phyloP scores from a whole-genome alignment of 2,113 vertebrate genomes.

The Propithecus coquereli region DNA sequence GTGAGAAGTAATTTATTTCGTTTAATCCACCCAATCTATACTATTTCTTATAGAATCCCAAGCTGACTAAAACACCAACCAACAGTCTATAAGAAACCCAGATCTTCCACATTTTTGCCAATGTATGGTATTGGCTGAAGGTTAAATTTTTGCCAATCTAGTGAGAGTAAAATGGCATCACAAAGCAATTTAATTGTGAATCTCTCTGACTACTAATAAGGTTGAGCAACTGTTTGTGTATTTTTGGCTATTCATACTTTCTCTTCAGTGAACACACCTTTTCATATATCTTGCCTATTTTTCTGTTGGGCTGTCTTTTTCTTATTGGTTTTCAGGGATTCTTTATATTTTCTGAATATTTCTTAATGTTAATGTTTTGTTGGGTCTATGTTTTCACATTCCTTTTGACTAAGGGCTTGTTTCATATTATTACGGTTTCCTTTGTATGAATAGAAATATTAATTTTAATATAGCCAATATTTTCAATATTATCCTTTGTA shows the following conservation, averaged over 20 bases:
- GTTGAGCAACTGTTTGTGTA: no score
- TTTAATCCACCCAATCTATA: background rate
- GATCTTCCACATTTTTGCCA: background rate
- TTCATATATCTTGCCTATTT: background rate
- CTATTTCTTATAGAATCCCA: no score
- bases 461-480: background rate
- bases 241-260: background rate
- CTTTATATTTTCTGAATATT: background rate
- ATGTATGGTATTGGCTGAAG: rapidly evolving
- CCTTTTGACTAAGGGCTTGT: background rate
- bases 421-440: background rate
- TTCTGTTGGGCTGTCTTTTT: background rate
- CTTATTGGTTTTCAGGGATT: background rate
- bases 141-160: background rate
- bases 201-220: background rate
- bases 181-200: background rate
- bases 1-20: background rate
- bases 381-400: background rate
- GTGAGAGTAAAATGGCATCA: background rate
- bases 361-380: background rate
- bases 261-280: background rate
- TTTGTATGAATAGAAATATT: background rate
- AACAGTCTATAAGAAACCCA: background rate
- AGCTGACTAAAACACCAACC: background rate
- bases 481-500: background rate